Conservation (phyloP, 2,797 vertebrate species). For the Lutjanus argentimaculatus region DNA sequence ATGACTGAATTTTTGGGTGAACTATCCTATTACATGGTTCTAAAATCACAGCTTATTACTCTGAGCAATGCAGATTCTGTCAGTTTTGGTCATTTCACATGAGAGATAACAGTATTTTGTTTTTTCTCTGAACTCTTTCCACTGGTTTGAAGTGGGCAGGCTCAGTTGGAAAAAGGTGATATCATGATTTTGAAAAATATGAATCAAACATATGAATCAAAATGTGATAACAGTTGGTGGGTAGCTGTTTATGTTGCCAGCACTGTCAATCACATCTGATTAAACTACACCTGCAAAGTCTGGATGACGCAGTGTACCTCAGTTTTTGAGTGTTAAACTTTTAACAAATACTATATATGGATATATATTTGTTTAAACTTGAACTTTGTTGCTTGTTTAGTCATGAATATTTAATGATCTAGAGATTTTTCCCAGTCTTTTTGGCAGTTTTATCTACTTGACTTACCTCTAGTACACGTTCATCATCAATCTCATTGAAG, state of each 20-base stretch:
- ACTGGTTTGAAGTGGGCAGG: neutral
- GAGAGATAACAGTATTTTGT: neutral
- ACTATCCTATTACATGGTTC: neutral
- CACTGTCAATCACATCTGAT: slow-evolving; percentile 1
- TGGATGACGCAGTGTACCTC: neutral
- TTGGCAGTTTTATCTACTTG: neutral
- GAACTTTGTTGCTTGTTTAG: neutral
- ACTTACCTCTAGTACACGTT: slow-evolving; percentile 94
- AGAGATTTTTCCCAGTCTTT: neutral
- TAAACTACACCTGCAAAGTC: neutral
- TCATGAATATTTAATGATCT: neutral
- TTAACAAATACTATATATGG: too few relatives aligned
- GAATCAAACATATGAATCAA: neutral
- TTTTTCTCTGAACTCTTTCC: neutral
- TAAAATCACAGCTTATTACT: neutral
- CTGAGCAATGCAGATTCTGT: neutral
- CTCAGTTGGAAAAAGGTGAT: neutral
- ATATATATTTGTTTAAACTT: neutral
- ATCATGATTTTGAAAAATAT: too few relatives aligned
- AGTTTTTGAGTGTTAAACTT: neutral
- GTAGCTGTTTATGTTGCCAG: neutral
- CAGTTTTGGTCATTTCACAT: neutral
- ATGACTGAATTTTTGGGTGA: too few relatives aligned
- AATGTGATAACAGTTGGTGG: neutral
- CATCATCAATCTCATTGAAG: slow-evolving; percentile 97